phyloP scores from a whole-genome alignment of 2,797 vertebrate genomes.

The Chaetophractus vellerosus region DNA sequence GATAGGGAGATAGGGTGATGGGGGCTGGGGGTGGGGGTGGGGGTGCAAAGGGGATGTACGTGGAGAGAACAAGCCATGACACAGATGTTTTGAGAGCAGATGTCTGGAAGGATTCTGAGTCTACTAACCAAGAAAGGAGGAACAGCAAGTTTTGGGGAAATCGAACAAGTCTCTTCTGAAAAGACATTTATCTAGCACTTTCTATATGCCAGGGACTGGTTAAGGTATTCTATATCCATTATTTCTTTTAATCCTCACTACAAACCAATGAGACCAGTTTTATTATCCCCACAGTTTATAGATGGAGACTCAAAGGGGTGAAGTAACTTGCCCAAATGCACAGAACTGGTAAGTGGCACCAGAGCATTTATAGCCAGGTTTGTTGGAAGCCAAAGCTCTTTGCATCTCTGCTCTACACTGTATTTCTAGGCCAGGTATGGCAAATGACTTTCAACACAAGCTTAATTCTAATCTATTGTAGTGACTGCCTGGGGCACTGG shows the following conservation, averaged over 20 bases:
- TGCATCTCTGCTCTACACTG: neutral
- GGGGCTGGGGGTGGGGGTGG: accelerated
- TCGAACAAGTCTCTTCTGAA: neutral
- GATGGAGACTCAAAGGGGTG: neutral
- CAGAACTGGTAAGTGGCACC: neutral
- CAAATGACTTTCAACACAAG: neutral
- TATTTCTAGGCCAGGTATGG: neutral
- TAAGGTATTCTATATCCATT: neutral
- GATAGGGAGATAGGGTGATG: neutral
- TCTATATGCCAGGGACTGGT: neutral
- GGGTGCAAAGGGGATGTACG: too few species aligned
- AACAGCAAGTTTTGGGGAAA: neutral
- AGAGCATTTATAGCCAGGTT: neutral
- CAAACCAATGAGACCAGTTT: neutral
- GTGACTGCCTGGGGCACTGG: neutral
- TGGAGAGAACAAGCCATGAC: accelerated
- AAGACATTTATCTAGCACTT: neutral
- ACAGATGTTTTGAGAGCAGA: neutral
- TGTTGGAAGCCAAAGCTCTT: neutral
- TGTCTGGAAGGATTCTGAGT: neutral
- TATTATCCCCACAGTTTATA: neutral
- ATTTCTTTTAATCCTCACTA: neutral
- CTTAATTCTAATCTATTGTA: neutral
- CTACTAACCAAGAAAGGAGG: neutral
- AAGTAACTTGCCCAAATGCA: neutral